Percentiles rank a stretch among this genome's conserved stretches.
Evolutionary conservation across 1,140 invertebrate genomes (phyloP).

Genomic region (Saccostrea echinata): DNA sequence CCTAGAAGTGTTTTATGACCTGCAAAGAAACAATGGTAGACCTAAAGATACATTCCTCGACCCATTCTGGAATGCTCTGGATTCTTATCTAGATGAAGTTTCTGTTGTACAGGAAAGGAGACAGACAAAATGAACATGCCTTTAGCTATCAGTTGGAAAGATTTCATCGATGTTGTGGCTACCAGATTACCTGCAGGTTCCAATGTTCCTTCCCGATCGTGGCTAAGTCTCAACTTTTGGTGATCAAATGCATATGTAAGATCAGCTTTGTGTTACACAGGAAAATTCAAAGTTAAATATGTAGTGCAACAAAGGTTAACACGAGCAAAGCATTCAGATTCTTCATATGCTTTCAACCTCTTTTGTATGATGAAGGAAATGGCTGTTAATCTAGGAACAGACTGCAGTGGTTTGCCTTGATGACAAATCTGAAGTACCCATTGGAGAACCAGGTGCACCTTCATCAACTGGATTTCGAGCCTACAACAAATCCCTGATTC

Average conservation of each 20-base stretch:
- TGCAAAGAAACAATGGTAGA: slow-evolving; percentile 45
- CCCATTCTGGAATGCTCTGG: slow-evolving; percentile 53
- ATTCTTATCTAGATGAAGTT: slow-evolving; percentile 44
- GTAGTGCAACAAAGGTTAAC: slow-evolving; percentile 46
- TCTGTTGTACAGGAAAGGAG: slow-evolving; percentile 42
- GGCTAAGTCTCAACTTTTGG: slow-evolving; percentile 44
- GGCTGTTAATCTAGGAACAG: slow-evolving; percentile 8
- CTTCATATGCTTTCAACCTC: slow-evolving; percentile 17
- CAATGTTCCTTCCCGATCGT: slow-evolving; percentile 23
- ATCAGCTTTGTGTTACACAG: slow-evolving; percentile 44
- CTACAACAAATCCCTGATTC: slow-evolving; percentile 17
- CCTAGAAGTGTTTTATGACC: slow-evolving; percentile 26
- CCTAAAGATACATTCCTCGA: slow-evolving; percentile 41
- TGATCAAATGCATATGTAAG: slow-evolving; percentile 29
- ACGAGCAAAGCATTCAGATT: slow-evolving; percentile 43
- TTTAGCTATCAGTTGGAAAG: slow-evolving; percentile 30
- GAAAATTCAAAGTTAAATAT: slow-evolving; percentile 49
- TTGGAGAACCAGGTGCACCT: slow-evolving; percentile 47
- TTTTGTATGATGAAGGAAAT: slow-evolving; percentile 45
- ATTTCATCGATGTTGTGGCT: slow-evolving; percentile 15
- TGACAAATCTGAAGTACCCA: slow-evolving; percentile 53
- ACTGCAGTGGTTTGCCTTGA: slow-evolving; percentile 33
- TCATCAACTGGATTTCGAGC: slow-evolving; percentile 39
- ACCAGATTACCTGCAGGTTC: not conserved
- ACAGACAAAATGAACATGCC: slow-evolving; percentile 43